Evolutionary conservation across 2,888 invertebrate genomes (phyloP).

Genomic region (Pachliopta kotzebuea): DNA sequence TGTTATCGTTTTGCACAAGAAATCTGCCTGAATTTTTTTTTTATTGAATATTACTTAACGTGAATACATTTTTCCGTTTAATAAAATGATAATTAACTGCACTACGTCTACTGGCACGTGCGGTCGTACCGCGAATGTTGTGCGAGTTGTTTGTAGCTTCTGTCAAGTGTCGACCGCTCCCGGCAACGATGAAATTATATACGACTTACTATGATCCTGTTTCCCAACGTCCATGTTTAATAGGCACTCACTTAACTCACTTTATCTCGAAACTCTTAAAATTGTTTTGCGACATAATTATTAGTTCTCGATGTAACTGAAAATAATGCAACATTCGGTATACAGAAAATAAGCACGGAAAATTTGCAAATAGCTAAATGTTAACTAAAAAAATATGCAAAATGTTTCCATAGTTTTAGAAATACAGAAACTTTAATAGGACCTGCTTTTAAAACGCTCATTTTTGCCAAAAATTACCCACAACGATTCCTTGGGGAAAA

Average conservation of each 20-base stretch:
- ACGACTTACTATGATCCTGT: constrained; percentile 24
- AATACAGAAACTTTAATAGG: too few species aligned
- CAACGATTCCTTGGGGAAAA: too few species aligned
- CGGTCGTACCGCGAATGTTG: constrained; percentile 15
- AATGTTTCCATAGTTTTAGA: too few species aligned
- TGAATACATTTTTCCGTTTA: neutral
- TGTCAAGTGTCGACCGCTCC: constrained; percentile 6
- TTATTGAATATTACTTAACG: constrained; percentile 1
- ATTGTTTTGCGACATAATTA: too few species aligned
- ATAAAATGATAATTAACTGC: neutral
- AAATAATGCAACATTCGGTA: too few species aligned
- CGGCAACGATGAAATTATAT: constrained; percentile 23
- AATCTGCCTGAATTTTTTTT: constrained; percentile 2
- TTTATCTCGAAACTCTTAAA: constrained; percentile 7
- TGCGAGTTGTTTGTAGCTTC: neutral
- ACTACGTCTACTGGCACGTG: constrained; percentile 7
- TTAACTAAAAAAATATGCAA: too few species aligned
- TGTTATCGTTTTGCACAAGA: neutral
- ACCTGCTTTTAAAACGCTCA: too few species aligned
- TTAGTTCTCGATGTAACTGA: too few species aligned
- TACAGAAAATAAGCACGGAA: too few species aligned
- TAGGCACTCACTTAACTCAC: constrained; percentile 16
- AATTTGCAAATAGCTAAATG: too few species aligned
- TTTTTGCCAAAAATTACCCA: too few species aligned
- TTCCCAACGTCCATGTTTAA: constrained; percentile 16